phyloP scores from a whole-genome alignment of 2,797 vertebrate species.

The Intellagama lesueurii region DNA sequence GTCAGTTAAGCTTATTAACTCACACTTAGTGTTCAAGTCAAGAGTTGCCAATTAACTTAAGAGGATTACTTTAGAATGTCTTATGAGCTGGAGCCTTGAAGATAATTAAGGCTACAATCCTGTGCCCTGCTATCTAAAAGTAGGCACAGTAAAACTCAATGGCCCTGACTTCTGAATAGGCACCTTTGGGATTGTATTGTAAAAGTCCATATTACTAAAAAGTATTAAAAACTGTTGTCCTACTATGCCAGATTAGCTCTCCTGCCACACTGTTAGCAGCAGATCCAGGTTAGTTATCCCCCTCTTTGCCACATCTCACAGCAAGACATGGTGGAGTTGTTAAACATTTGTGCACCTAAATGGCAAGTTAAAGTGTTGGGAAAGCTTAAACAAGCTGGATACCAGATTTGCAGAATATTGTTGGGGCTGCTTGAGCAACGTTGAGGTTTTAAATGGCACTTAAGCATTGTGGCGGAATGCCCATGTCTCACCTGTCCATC shows the following conservation, averaged over 20 bases:
- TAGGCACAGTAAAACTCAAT: background rate
- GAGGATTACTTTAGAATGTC: background rate
- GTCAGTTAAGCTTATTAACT: background rate
- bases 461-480: too few species aligned
- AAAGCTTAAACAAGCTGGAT: background rate
- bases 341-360: background rate
- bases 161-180: too few species aligned
- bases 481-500: too few species aligned
- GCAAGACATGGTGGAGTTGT: background rate
- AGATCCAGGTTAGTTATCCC: background rate
- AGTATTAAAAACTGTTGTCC: background rate
- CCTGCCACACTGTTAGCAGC: background rate
- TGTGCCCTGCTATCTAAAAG: background rate
- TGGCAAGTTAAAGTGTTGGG: background rate
- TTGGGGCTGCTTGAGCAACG: background rate
- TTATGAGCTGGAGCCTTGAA: background rate
- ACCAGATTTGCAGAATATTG: background rate
- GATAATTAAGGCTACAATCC: background rate
- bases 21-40: background rate
- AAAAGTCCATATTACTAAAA: background rate
- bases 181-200: background rate
- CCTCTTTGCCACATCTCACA: background rate
- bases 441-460: background rate
- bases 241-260: background rate
- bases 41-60: background rate